These are phyloP conservation scores for Engraulis encrasicolus DNA, from an alignment of 2,113 vertebrate species.

Conservation along the genomic window DNA sequence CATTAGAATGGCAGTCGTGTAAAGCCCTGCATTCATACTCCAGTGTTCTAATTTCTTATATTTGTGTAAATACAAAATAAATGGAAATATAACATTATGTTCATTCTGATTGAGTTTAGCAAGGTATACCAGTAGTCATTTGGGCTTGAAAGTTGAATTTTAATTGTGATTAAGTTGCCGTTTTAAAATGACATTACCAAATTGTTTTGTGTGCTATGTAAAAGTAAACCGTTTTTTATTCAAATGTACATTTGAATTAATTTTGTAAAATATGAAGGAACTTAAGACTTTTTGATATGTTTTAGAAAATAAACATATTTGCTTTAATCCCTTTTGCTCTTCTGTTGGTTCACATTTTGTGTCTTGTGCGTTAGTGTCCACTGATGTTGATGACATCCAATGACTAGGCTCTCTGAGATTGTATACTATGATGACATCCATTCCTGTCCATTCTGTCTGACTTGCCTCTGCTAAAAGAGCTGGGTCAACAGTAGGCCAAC, in stretches of 20 bases:
- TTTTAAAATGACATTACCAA: not conserved
- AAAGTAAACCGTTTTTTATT: not conserved
- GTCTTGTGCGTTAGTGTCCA: too few relatives aligned
- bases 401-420: too few relatives aligned
- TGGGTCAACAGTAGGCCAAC: too few relatives aligned
- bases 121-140: slow-evolving; percentile 6
- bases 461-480: too few relatives aligned
- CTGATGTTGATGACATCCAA: too few relatives aligned
- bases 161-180: not conserved
- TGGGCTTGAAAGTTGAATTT: not conserved
- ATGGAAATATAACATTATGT: not conserved
- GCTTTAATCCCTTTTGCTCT: not conserved
- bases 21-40: not conserved
- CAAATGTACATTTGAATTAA: slow-evolving; percentile 18
- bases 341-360: not conserved
- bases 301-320: slow-evolving; percentile 9
- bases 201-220: not conserved
- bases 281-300: not conserved
- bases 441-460: too few relatives aligned
- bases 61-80: not conserved
- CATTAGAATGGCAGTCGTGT: not conserved
- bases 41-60: not conserved
- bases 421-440: too few relatives aligned
- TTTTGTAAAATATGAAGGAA: slow-evolving; percentile 30
- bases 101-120: not conserved